These are phyloP conservation scores for Apotomis capreana DNA, from an alignment of 2,888 invertebrate genomes.

Conservation along the genomic window DNA sequence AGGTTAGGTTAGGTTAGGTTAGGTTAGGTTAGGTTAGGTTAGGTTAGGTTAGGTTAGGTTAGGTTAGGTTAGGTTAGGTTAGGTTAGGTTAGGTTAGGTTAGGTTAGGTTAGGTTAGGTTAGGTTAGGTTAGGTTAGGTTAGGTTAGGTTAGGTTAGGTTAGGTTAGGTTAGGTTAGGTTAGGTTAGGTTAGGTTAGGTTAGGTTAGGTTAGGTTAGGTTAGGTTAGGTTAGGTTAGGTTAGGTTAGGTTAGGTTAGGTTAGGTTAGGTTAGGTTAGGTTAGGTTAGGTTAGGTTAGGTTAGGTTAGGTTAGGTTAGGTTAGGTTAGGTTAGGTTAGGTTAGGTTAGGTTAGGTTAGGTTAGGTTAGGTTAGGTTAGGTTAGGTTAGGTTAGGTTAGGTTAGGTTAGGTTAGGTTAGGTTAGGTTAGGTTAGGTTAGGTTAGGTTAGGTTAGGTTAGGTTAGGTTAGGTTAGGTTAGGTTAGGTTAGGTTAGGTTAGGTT, in stretches of 20 bases:
- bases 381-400: conserved; percentile 31
- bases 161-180: conserved; percentile 19
- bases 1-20: conserved; percentile 19
- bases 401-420: conserved; percentile 38
- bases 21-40: conserved; percentile 19
- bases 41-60: conserved; percentile 19
- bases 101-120: conserved; percentile 19
- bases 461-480: conserved; percentile 29
- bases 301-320: conserved; percentile 28
- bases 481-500: conserved; percentile 36
- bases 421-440: conserved; percentile 37
- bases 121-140: conserved; percentile 19
- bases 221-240: conserved; percentile 35
- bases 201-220: conserved; percentile 35
- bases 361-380: conserved; percentile 30
- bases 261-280: conserved; percentile 26
- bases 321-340: conserved; percentile 36
- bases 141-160: conserved; percentile 19
- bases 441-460: conserved; percentile 30
- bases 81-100: conserved; percentile 19
- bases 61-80: conserved; percentile 19
- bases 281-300: conserved; percentile 29
- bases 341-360: conserved; percentile 38
- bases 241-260: not conserved
- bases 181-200: conserved; percentile 25